These are phyloP conservation scores for Phrynocephalus guinanensis DNA, from an alignment of 2,797 vertebrate genomes.

Conservation along the genomic window DNA sequence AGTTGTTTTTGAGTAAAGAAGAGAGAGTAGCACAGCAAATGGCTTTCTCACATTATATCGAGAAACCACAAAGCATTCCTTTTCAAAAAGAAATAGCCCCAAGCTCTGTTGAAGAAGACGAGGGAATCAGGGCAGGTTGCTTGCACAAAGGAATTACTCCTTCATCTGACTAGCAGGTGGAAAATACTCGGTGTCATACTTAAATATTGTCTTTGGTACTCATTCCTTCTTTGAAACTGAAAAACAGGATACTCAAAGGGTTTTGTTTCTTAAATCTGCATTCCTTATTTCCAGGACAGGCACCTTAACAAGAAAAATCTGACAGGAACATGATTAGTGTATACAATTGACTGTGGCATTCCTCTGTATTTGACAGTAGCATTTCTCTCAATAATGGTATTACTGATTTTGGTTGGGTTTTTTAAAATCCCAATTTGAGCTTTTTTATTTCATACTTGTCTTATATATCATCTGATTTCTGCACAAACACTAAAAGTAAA, in stretches of 20 bases:
- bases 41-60: neutral
- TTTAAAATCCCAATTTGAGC: slow-evolving; percentile 4
- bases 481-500: neutral
- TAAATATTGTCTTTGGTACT: neutral
- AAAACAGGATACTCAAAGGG: neutral
- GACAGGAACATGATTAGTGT: slow-evolving; percentile 6
- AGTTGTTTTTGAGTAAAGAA: neutral
- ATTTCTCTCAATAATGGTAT: slow-evolving; percentile 1
- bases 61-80: neutral
- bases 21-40: neutral
- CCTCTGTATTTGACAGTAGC: slow-evolving; percentile 25
- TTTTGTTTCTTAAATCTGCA: slow-evolving; percentile 15
- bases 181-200: slow-evolving; percentile 37
- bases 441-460: neutral
- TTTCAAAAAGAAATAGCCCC: neutral
- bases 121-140: neutral
- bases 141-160: neutral
- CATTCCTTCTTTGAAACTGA: neutral
- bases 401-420: neutral
- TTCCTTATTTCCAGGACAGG: slow-evolving; percentile 25
- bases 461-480: slow-evolving; percentile 1
- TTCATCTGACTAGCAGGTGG: slow-evolving; percentile 14
- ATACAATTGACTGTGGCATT: slow-evolving; percentile 28
- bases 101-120: neutral
- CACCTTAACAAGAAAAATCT: slow-evolving; percentile 30